Conservation (phyloP, 2,797 vertebrate species). For the Rhinella marina region DNA sequence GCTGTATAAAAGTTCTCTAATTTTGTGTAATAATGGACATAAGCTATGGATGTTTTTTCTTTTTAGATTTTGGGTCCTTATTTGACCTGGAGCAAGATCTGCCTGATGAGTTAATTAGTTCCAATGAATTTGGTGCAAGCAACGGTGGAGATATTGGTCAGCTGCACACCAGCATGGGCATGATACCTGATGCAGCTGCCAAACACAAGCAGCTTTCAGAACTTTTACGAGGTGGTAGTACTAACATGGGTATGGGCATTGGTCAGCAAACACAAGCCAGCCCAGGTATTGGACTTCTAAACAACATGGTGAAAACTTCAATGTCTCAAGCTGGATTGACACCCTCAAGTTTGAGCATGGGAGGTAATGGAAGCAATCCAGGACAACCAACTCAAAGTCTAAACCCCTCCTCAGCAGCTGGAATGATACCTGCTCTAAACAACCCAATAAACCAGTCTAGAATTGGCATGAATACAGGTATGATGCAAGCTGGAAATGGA, state of each 20-base stretch:
- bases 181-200: slow-evolving; percentile 91
- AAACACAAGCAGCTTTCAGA: slow-evolving; percentile 99
- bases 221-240: slow-evolving; percentile 84
- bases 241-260: slow-evolving; percentile 80
- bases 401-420: slow-evolving; percentile 67
- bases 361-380: slow-evolving; percentile 74
- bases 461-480: slow-evolving; percentile 83
- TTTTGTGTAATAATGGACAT: neutral
- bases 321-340: slow-evolving; percentile 80
- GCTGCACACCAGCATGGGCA: slow-evolving; percentile 86
- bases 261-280: slow-evolving; percentile 81
- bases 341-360: slow-evolving; percentile 83
- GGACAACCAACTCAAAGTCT: slow-evolving; percentile 71
- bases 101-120: slow-evolving; percentile 96
- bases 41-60: slow-evolving; percentile 35
- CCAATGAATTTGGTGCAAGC: slow-evolving; percentile 88
- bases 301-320: slow-evolving; percentile 83
- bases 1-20: neutral
- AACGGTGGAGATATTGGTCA: slow-evolving; percentile 91
- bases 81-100: slow-evolving; percentile 98
- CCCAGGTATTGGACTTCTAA: slow-evolving; percentile 87
- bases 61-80: slow-evolving; percentile 91
- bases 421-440: slow-evolving; percentile 78
- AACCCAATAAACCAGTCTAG: slow-evolving; percentile 82
- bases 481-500: slow-evolving; percentile 79